These are phyloP conservation scores for Paramormyrops hopkinsi DNA, from an alignment of 2,797 vertebrate genomes.

Conservation along the genomic window DNA sequence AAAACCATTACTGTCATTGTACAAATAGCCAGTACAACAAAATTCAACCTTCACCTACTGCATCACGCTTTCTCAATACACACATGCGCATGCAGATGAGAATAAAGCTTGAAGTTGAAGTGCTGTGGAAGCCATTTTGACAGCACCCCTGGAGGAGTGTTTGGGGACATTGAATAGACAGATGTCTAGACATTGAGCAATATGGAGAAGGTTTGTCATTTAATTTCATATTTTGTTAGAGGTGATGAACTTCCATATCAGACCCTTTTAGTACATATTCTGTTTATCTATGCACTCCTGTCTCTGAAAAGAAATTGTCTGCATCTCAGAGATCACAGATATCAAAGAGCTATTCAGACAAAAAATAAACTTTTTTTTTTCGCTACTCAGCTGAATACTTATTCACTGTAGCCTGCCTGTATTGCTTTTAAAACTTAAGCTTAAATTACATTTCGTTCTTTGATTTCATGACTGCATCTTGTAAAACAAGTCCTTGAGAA, in stretches of 20 bases:
- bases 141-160: background rate
- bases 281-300: background rate
- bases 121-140: background rate
- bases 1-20: background rate
- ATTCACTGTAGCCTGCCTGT: conserved; percentile 16
- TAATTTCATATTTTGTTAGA: background rate
- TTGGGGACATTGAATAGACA: background rate
- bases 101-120: background rate
- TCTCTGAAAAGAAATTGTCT: background rate
- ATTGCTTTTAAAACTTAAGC: conserved; percentile 12
- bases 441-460: conserved; percentile 23
- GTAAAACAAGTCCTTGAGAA: conserved; percentile 18
- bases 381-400: background rate
- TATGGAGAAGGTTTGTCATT: background rate
- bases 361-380: background rate
- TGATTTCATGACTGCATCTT: conserved; percentile 7
- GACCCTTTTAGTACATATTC: background rate
- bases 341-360: background rate
- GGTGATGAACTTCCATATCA: background rate
- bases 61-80: background rate
- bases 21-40: background rate
- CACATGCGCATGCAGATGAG: background rate
- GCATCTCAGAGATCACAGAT: background rate
- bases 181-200: background rate
- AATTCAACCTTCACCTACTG: background rate